phyloP scores from a whole-genome alignment of 2,888 invertebrate species.

The Autographa pulchrina region DNA sequence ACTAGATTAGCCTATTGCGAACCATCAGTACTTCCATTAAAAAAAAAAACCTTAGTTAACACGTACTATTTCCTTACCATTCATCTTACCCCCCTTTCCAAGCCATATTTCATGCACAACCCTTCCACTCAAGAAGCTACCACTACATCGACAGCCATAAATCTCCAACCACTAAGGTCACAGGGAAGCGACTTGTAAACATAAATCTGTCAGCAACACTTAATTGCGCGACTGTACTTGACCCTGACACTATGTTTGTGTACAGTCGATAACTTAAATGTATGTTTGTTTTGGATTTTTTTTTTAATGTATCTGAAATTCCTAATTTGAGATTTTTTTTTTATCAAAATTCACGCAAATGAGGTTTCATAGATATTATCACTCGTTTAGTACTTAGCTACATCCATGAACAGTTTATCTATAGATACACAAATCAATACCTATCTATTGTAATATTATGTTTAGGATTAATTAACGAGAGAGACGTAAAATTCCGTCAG shows the following conservation, averaged over 20 bases:
- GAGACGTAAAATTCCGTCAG: background rate
- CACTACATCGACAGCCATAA: constrained; percentile 53
- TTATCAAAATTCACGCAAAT: too few relatives aligned
- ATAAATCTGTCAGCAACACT: constrained; percentile 69
- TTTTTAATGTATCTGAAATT: too few relatives aligned
- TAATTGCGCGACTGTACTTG: constrained; percentile 65
- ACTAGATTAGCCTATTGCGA: too few relatives aligned
- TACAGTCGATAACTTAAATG: constrained; percentile 41
- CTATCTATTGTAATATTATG: background rate
- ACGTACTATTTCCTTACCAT: background rate
- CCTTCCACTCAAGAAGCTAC: constrained; percentile 41
- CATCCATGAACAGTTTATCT: too few relatives aligned
- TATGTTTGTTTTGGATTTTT: background rate
- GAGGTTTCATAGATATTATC: too few relatives aligned
- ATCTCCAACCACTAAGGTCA: constrained; percentile 58
- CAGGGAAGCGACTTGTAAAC: constrained; percentile 62
- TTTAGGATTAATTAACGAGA: constrained; percentile 8
- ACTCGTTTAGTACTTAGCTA: too few relatives aligned
- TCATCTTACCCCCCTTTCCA: background rate
- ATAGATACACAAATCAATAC: too few relatives aligned
- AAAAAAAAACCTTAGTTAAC: too few relatives aligned
- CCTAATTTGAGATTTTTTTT: too few relatives aligned
- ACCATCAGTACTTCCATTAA: too few relatives aligned
- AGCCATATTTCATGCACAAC: background rate
- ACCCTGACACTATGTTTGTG: constrained; percentile 44